Conservation (phyloP, 2,888 invertebrate genomes). For the Caenorhabditis panamensis region DNA sequence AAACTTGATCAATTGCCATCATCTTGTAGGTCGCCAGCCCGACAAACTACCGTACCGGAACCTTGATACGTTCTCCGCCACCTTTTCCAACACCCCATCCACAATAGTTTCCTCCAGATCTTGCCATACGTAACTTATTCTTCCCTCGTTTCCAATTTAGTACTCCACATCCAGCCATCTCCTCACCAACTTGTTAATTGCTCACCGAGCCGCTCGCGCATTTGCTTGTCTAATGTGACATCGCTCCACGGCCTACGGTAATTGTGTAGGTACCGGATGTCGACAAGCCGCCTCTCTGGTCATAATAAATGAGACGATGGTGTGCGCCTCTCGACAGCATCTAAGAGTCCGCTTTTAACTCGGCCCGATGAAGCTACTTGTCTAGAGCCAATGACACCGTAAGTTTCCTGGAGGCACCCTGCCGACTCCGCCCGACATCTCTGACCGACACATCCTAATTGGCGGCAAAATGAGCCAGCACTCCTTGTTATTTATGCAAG, state of each 20-base stretch:
- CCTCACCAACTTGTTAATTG: conserved; percentile 56
- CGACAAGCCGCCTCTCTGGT: conserved; percentile 32
- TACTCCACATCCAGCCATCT: conserved; percentile 42
- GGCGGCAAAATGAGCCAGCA: conserved; percentile 56
- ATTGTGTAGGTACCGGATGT: conserved; percentile 57
- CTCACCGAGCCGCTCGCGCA: conserved; percentile 40
- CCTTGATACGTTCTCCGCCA: conserved; percentile 45
- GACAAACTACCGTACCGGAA: conserved; percentile 55
- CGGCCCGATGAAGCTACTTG: conserved; percentile 59
- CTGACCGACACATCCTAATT: conserved; percentile 50
- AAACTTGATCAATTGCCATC: conserved; percentile 59
- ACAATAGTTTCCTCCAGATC: not conserved
- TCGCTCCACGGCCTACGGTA: conserved; percentile 39
- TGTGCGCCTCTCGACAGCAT: conserved; percentile 44
- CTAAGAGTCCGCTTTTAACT: conserved; percentile 19
- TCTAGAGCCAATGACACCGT: conserved; percentile 53
- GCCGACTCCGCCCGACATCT: conserved; percentile 42
- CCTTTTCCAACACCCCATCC: conserved; percentile 13
- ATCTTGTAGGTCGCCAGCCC: conserved; percentile 53
- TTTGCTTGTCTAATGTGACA: conserved; percentile 51
- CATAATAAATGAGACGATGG: conserved; percentile 63
- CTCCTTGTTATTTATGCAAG: conserved; percentile 50
- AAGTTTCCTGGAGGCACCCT: conserved; percentile 51
- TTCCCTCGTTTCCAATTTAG: not conserved
- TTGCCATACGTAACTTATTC: not conserved